Evolutionary conservation across 2,797 vertebrate species (phyloP).

Genomic region (Melanotaenia pygmaea): DNA sequence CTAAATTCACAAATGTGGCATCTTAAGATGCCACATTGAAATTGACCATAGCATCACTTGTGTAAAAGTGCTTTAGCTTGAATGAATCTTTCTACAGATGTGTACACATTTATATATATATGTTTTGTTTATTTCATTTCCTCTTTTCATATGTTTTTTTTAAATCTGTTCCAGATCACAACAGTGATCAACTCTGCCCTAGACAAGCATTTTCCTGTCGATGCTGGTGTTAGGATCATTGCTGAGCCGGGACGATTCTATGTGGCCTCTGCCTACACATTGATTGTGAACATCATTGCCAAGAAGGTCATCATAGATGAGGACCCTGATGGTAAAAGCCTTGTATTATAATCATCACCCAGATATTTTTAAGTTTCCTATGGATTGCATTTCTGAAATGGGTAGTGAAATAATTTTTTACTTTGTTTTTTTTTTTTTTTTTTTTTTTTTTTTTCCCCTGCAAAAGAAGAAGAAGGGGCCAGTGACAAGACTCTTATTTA

Average conservation of each 20-base stretch:
- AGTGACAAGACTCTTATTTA: conserved; percentile 94
- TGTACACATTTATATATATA: no score
- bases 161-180: conserved; percentile 83
- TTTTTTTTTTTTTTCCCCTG: not conserved
- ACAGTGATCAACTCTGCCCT: conserved; percentile 91
- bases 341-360: not conserved
- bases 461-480: conserved; percentile 90
- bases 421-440: no score
- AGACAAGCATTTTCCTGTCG: conserved; percentile 94
- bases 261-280: conserved; percentile 93
- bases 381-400: not conserved
- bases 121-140: no score
- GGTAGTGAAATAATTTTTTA: rapidly evolving
- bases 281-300: conserved; percentile 96
- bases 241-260: conserved; percentile 96
- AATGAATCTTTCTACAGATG: no score
- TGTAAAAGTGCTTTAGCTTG: not conserved
- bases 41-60: no score
- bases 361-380: not conserved
- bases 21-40: no score
- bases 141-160: not conserved
- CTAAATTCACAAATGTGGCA: not conserved
- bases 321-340: conserved; percentile 83
- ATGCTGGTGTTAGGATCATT: conserved; percentile 88
- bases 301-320: conserved; percentile 94